Base-by-base conservation (phyloP, 2,888 invertebrate genomes). In the Diadromus collaris region DNA sequence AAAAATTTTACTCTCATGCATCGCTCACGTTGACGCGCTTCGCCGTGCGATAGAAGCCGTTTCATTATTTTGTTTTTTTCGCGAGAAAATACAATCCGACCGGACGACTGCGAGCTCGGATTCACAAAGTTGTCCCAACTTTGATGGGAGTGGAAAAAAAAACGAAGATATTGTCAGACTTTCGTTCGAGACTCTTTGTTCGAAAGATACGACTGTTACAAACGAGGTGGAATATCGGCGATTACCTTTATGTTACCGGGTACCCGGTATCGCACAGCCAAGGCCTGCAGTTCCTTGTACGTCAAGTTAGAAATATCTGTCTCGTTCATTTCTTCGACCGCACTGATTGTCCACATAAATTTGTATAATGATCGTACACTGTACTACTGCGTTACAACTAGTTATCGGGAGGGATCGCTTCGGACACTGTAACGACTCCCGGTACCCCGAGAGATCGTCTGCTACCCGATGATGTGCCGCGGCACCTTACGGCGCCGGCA, bases 181-280 rank as follows among this genome's bases (percentile, higher is more conserved):
- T 38, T 1, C 44, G 3, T 24, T 21, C 24, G 19, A 5, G 24
- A 13, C 13, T 51, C 51, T 51, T 51, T 24, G 21, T 51, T 21
- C 4, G 1, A 21, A 10, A 10, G 19, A 51, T 21, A 51, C 9
- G 19, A 21, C 51, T 21, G 5, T 51, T 7, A 48, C 19, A 21
- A 24, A 24, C 29, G 24, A 19, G 6, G 29, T 27, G 27, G 54
- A 54, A 27, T 54, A 27, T 54, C 27, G 16, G 19, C 21, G 19
- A 41, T 84, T 86, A 90, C 90, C 89, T 89, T 90, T 51, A 90
- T 89, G 82, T 90, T 90, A 54, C 89, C 88, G 56, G 90, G 89
- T 13, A 90, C 86, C n/a, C 84, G 86, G 54, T 89, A 86, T 72
- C 83, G 82, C 27, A 86, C 79, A 64, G 90, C 90, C 51, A 89